A percentile compares a stretch with the other conserved stretches of the same genome.
phyloP scores from a whole-genome alignment of 2,797 vertebrate species.

The Erethizon dorsatum region DNA sequence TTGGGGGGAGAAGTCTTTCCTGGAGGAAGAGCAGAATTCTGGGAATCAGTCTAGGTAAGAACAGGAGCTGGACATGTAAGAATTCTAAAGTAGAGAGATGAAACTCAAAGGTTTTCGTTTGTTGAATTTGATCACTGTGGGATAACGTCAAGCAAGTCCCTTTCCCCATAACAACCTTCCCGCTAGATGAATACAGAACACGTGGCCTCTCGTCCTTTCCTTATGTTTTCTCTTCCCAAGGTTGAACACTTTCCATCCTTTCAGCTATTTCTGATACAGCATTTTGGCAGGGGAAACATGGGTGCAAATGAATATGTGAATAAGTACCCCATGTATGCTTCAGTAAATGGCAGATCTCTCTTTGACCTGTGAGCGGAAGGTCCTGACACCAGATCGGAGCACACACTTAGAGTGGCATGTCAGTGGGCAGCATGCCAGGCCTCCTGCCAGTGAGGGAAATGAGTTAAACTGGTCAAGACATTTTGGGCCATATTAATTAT shows the following conservation, averaged over 20 bases:
- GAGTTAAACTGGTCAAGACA: constrained; percentile 66
- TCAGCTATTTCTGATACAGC: constrained; percentile 66
- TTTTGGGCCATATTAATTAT: constrained; percentile 76
- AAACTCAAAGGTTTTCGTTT: neutral
- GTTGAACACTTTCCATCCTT: constrained; percentile 58
- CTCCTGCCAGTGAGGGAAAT: constrained; percentile 62
- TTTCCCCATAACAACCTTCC: constrained; percentile 37
- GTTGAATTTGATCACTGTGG: neutral
- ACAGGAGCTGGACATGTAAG: neutral
- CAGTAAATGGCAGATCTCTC: constrained; percentile 19
- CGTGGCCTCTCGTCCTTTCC: neutral
- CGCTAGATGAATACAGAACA: constrained; percentile 39
- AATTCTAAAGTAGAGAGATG: neutral
- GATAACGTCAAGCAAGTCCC: constrained; percentile 18
- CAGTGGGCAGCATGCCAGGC: constrained; percentile 56
- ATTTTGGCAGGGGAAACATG: constrained; percentile 62
- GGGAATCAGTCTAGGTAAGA: neutral
- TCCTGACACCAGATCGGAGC: constrained; percentile 71
- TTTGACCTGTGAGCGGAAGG: constrained; percentile 59
- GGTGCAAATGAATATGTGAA: constrained; percentile 38
- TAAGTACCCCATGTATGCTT: constrained; percentile 36
- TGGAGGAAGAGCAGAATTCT: neutral
- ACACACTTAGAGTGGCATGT: constrained; percentile 40
- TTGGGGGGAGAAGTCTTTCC: neutral
- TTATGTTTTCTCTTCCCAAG: constrained; percentile 48